Conservation (phyloP, 1,140 invertebrate genomes). For the Zaprionus lachaisei region DNA sequence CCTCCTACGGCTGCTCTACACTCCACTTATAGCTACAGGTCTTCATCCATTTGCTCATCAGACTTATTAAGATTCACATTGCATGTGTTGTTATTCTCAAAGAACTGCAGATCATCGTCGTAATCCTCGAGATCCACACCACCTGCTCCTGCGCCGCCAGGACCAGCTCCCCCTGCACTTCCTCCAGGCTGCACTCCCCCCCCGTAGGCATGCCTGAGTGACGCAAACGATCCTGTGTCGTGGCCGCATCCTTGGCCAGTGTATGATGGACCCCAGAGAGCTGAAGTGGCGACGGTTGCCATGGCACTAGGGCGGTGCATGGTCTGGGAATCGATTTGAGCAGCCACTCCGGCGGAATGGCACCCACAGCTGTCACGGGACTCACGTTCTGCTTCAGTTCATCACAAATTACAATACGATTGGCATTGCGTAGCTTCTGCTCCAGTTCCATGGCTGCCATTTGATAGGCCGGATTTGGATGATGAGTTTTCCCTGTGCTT, state of each 20-base stretch:
- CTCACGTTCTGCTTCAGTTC: constrained; percentile 87
- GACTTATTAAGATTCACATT: constrained; percentile 81
- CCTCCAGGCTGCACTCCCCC: neutral
- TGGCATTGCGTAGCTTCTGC: constrained; percentile 85
- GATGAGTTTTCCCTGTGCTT: constrained; percentile 70
- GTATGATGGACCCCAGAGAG: constrained; percentile 78
- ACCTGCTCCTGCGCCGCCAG: neutral
- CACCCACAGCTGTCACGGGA: constrained; percentile 76
- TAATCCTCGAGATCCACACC: constrained; percentile 68
- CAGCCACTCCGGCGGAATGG: constrained; percentile 71
- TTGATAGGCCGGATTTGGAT: constrained; percentile 73
- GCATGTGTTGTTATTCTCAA: constrained; percentile 81
- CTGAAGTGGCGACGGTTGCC: constrained; percentile 89
- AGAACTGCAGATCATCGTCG: constrained; percentile 73
- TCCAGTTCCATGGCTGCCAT: constrained; percentile 84
- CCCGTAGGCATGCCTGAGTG: neutral
- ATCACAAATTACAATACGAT: constrained; percentile 88
- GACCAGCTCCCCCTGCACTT: neutral
- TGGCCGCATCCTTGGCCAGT: neutral
- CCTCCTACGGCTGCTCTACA: neutral
- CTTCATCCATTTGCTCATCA: constrained; percentile 81
- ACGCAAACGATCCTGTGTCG: neutral
- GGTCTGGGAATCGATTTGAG: constrained; percentile 87
- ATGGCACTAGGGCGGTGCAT: constrained; percentile 90
- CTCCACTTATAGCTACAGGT: constrained; percentile 62